Evolutionary conservation across 1,140 invertebrate species (phyloP).

Genomic region (Sitophilus oryzae): DNA sequence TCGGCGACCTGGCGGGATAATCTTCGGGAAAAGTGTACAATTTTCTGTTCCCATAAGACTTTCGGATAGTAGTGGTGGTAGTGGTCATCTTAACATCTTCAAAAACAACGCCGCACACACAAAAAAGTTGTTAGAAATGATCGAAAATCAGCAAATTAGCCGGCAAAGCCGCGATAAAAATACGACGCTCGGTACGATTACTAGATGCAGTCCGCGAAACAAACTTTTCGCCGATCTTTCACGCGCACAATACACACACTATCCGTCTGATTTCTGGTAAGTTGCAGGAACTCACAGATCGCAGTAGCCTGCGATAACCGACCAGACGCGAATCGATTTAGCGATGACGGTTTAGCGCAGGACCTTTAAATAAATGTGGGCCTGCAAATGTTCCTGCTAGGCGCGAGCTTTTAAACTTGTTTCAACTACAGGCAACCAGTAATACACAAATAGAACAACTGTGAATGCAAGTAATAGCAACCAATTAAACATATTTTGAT

Average conservation of each 20-base stretch:
- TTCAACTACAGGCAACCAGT: neutral
- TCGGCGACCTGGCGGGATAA: slow-evolving; percentile 38
- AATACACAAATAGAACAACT: too few species aligned
- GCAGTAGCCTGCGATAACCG: neutral
- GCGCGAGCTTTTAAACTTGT: neutral
- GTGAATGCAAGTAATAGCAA: too few species aligned
- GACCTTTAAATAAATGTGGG: neutral
- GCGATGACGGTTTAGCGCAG: neutral
- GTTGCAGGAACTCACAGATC: slow-evolving; percentile 6
- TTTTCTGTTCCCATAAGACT: slow-evolving; percentile 48
- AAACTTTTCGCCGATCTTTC: too few species aligned
- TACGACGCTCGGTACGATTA: neutral
- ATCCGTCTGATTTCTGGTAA: slow-evolving; percentile 2
- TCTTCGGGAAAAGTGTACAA: slow-evolving; percentile 48
- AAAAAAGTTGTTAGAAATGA: too few species aligned
- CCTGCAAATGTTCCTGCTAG: neutral
- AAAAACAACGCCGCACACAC: neutral
- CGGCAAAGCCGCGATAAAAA: neutral
- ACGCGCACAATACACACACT: neutral
- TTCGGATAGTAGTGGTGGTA: slow-evolving; percentile 42
- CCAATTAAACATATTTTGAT: too few species aligned
- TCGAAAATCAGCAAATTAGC: neutral
- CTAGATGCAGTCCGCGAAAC: too few species aligned
- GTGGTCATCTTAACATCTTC: slow-evolving; percentile 29
- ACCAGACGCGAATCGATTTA: slow-evolving; percentile 4